These are phyloP conservation scores for Neogobius melanostomus DNA, from an alignment of 2,113 vertebrate genomes.

Conservation along the genomic window DNA sequence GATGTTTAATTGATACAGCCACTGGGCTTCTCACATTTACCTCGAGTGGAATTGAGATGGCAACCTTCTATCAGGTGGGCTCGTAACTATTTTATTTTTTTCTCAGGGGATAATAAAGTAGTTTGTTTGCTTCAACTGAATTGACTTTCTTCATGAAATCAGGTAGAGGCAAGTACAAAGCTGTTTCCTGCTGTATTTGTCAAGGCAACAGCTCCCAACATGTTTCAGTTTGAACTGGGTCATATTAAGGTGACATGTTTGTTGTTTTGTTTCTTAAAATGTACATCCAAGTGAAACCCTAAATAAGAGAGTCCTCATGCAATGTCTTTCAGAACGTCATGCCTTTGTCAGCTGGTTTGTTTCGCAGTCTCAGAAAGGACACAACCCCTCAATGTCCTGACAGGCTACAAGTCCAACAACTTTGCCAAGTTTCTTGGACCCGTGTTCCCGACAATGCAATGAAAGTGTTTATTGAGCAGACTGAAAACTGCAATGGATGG, in stretches of 20 bases:
- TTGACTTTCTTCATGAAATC: conserved; percentile 20
- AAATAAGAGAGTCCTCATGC: not conserved
- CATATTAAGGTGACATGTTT: conserved; percentile 82
- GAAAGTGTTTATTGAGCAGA: conserved; percentile 80
- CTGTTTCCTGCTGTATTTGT: conserved; percentile 95
- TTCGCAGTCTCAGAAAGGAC: conserved; percentile 88
- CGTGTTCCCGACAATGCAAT: conserved; percentile 83
- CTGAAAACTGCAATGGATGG: conserved; percentile 88
- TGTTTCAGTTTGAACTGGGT: conserved; percentile 95
- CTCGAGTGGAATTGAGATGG: conserved; percentile 89
- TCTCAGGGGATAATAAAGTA: not conserved
- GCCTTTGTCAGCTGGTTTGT: conserved; percentile 90
- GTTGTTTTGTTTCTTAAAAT: no score
- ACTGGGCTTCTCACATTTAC: conserved; percentile 91
- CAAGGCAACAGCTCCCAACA: conserved; percentile 86
- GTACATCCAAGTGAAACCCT: no score
- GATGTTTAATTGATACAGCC: conserved; percentile 87
- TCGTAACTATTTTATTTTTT: not conserved
- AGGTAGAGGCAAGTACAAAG: conserved; percentile 93
- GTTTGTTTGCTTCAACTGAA: not conserved
- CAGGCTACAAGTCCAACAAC: conserved; percentile 86
- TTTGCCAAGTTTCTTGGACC: conserved; percentile 85
- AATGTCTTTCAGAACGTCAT: conserved; percentile 82
- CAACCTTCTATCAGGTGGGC: conserved; percentile 87
- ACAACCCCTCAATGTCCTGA: conserved; percentile 86